Base-by-base conservation (phyloP, 2,888 invertebrate species). In the Leptopilina myrica region DNA sequence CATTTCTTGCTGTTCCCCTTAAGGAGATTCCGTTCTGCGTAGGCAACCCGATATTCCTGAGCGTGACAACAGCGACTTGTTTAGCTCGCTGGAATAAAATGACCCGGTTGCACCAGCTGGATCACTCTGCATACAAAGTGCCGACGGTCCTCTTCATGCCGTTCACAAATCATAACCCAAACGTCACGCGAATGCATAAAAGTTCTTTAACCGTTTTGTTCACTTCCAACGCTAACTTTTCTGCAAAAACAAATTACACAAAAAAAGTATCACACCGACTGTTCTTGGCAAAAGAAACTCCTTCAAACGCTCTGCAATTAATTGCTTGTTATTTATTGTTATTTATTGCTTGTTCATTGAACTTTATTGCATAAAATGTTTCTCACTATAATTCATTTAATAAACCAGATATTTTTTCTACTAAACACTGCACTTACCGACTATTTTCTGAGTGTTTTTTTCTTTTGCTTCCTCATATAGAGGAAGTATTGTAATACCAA, bases 81-180 rank as follows among this genome's bases (percentile, higher is more conserved):
- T 75, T 78, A 73, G 49, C 65, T 56, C 75, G 65, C 76, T 76
- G 43, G 66, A 69, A 79, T 75, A 80, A 80, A 79, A 75, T 79
- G 77, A 80, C 78, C 79, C 64, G 76, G 79, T 79, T 79, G 65
- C 79, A 62, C 75, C 79, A 81, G 81, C 79, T 79, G 79, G 81
- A 77, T 81, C 77, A 81, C 77, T 77, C 77, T 76, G 79, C 79
- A 73, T 79, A 81, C 81, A 81, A 79, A 81, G 81, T 79, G 76
- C 81, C 76, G 73, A 76, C 76, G 40, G 33, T 40, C 64, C 33
- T 59, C 14, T 62, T 59, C 20, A 14, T 15, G 46, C 15, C 20
- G 49, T 62, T 46, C 69, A 78, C 69, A 78, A 78, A 78, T 78
- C 77, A 69, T 78, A 78, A 69, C 69, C 77, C 62, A 69, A 33